These are phyloP conservation scores for Corynorhinus townsendii DNA, from an alignment of 2,113 vertebrate genomes.

Conservation along the genomic window DNA sequence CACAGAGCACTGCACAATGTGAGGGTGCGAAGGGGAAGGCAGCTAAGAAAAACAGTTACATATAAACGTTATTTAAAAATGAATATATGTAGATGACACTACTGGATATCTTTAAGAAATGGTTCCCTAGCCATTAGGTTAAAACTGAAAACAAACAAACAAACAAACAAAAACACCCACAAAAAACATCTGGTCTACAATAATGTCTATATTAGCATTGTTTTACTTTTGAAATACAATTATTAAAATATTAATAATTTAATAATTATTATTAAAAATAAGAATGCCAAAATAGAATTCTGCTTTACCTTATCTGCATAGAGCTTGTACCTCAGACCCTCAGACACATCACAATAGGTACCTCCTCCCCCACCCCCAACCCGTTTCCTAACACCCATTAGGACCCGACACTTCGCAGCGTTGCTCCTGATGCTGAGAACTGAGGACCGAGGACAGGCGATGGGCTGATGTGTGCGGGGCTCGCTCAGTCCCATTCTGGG, in stretches of 20 bases:
- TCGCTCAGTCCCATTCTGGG: neutral
- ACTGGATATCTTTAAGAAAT: neutral
- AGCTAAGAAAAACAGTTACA: neutral
- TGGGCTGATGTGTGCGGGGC: neutral
- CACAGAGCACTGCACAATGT: neutral
- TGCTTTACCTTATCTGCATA: neutral
- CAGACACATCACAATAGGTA: no score
- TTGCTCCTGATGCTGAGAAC: neutral
- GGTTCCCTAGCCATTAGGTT: neutral
- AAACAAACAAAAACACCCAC: neutral
- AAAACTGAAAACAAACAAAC: neutral
- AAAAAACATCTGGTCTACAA: neutral
- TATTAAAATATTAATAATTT: no score
- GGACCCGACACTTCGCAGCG: neutral
- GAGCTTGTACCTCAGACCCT: neutral
- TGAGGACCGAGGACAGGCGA: neutral
- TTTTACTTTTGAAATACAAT: constrained; percentile 5
- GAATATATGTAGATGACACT: neutral
- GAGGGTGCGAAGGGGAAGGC: neutral
- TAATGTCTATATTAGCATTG: neutral
- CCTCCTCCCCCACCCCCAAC: no score
- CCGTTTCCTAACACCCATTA: fast-evolving
- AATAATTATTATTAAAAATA: no score
- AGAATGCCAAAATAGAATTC: neutral
- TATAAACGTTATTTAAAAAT: neutral